Percentiles rank a stretch among this genome's conserved stretches.
Conservation (phyloP, 2,797 vertebrate genomes). For the Sphenopsis melanotis region DNA sequence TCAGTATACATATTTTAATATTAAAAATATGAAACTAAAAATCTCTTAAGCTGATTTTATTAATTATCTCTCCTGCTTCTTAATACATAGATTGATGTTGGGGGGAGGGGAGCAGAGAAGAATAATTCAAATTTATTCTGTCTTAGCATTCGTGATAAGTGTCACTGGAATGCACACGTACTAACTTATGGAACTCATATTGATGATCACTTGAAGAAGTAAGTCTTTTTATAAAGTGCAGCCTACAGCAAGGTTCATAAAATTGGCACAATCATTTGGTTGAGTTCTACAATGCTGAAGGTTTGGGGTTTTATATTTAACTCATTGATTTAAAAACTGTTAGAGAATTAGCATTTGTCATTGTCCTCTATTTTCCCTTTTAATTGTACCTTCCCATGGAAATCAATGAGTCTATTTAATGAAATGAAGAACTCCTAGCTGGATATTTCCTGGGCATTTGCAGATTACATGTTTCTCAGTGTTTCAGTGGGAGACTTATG, state of each 20-base stretch:
- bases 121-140: neutral
- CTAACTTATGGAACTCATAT: neutral
- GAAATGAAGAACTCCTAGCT: neutral
- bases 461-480: neutral
- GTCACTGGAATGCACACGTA: neutral
- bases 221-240: neutral
- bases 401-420: neutral
- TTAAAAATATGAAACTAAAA: neutral
- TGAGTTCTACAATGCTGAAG: neutral
- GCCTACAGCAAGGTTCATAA: neutral
- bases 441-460: neutral
- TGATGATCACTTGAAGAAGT: neutral
- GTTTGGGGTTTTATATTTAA: neutral
- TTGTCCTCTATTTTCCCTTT: neutral
- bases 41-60: neutral
- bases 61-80: neutral
- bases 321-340: neutral
- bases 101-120: rapidly evolving
- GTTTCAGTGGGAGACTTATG: neutral
- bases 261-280: neutral
- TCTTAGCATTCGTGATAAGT: neutral
- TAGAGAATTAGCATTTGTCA: neutral
- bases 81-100: neutral
- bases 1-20: neutral
- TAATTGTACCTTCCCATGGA: neutral